Evolutionary conservation across 2,888 invertebrate genomes (phyloP), one percentile per base, ranked within the genome.

Genomic region (Agonum fuliginosum): DNA sequence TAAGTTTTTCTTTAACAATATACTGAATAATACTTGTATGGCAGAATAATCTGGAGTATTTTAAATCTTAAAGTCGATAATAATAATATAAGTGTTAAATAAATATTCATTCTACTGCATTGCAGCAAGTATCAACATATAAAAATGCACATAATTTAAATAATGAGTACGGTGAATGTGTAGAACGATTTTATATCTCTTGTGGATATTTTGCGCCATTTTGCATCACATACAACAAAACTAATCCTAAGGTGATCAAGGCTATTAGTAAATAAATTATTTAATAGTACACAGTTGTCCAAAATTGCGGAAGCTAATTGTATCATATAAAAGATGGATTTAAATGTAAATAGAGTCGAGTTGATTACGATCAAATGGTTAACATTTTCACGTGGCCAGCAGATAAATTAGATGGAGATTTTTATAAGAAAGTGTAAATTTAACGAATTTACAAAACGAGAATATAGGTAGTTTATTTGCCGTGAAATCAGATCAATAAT

Each of bases 151-250:
- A 54, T 24, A 10, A 48, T 48, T 48, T 48, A 17, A 48, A 48
- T 54, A 54, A 54, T 22, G 37, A 37, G 34, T 6, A 8, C 48
- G 17, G 8, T 48, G 8, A 12, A 17, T 8, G 12, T 48, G n/a
- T 17, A 19, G 54, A 24, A 22, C 54, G 54, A 37, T n/a, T 37
- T 4, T 37, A 37, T 37, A 37, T 37, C 12, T 54, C 22, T 54
- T 54, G 54, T 54, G 54, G 22, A 19, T 17, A 67, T 41, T 67
- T 67, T 67, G 67, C 41, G 67, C 67, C 67, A 67, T 62, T 14
- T 67, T 67, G 67, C 27, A 67, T 19, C 8, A 67, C 67, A 41
- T 20, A 41, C 22, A 67, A 67, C 41, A 67, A 22, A 67, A 67
- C 41, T 67, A 41, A 37, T 67, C 41, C 37, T 67, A 30, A 62